Conservation (phyloP, 2,797 vertebrate species). For the Mallotus villosus region DNA sequence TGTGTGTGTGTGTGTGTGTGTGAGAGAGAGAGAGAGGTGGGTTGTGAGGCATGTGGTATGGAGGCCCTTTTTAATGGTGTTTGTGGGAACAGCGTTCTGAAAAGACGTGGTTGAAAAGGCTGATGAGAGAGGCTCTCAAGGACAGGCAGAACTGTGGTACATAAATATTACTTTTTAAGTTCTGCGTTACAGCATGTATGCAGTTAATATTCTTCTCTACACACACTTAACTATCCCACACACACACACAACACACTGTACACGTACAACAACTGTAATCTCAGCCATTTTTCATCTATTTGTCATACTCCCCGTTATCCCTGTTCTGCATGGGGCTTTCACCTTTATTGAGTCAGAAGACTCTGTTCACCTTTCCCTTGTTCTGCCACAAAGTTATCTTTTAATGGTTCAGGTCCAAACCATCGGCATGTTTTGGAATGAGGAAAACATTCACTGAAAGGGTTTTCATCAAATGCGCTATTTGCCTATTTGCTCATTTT, state of each 20-base stretch:
- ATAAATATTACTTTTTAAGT: background rate
- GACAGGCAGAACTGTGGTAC: conserved; percentile 32
- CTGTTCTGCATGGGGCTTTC: conserved; percentile 28
- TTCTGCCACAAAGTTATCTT: too few relatives aligned
- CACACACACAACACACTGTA: conserved; percentile 8
- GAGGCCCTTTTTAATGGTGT: conserved; percentile 22
- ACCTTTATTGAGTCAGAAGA: background rate
- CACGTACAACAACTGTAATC: conserved; percentile 22
- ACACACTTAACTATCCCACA: background rate
- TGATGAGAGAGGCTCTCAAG: conserved; percentile 38
- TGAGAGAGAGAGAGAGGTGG: background rate
- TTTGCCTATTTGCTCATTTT: background rate
- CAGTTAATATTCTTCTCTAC: background rate
- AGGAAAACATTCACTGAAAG: background rate
- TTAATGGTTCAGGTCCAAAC: too few relatives aligned
- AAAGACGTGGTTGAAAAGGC: conserved; percentile 46
- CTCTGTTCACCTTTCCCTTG: too few relatives aligned
- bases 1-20: too few relatives aligned
- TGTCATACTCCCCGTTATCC: background rate
- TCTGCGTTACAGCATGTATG: background rate
- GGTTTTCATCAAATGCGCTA: background rate
- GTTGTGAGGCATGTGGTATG: background rate
- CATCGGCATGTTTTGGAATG: background rate
- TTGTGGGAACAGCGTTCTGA: conserved; percentile 33
- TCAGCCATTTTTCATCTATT: conserved; percentile 12